Base-by-base conservation (phyloP, 2,888 invertebrate genomes). In the Ormyrus rosae region DNA sequence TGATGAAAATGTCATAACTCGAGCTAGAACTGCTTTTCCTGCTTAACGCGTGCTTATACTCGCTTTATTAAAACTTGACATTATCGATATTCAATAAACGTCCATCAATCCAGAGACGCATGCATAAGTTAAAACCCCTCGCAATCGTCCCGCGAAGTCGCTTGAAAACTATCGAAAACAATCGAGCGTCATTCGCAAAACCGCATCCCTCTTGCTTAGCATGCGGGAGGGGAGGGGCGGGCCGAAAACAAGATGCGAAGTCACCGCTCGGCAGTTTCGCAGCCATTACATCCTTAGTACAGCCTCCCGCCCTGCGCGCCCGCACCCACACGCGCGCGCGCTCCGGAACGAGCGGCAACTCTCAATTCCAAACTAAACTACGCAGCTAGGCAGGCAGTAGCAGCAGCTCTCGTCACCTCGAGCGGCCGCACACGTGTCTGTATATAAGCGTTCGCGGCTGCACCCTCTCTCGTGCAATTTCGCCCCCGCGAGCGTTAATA, bases 231-330 rank as follows among this genome's bases (percentile, higher is more conserved):
- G 34, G 34, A 34, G 34, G 34, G 34, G 34, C 3, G 34, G 34
- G 34, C 50, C 19, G 11, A 13, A 34, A 65, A 56, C 64, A 63
- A 70, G 65, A 63, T 75, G 80, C 80, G 5, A 80, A 76, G 80
- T 80, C 80, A 76, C 69, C 76, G 68, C 72, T 72, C 50, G 13
- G 71, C 71, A 71, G 71, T 75, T 80, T 75, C 80, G 74, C 75
- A 75, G 71, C 75, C 65, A 80, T 75, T 80, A 80, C 71, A 61
- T 71, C 58, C 80, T 71, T 67, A 75, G 71, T 71, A 67, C 75
- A 67, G 61, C 60, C 34, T 34, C 34, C 34, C 3, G 3, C 7
- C 8, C n/a, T 48, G 13, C 58, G 11, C 56, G 3, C 13, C 34
- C 68, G 3, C 34, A 34, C 34, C 0, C 34, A 4, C 34, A 4